phyloP scores from a whole-genome alignment of 2,888 invertebrate genomes.

The Polia nebulosa region DNA sequence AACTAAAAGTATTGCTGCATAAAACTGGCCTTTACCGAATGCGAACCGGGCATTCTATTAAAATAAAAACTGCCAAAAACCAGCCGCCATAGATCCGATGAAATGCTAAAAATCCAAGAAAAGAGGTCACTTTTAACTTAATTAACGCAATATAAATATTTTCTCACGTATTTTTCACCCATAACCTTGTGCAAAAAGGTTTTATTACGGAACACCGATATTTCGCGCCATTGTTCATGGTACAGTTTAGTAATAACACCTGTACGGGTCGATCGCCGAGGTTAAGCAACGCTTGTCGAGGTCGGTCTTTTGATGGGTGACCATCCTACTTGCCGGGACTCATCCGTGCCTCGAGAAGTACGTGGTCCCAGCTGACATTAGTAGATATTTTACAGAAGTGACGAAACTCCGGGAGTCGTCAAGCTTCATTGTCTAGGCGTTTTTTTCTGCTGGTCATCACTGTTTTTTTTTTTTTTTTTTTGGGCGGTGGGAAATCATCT shows the following conservation, averaged over 20 bases:
- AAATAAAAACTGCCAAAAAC: not conserved
- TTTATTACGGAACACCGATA: constrained; percentile 60
- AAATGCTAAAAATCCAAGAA: constrained; percentile 13
- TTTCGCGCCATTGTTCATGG: constrained; percentile 19
- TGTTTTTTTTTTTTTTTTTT: no score
- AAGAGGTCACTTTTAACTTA: constrained; percentile 36
- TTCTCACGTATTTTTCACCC: constrained; percentile 61
- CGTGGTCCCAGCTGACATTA: no score
- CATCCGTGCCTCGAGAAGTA: no score
- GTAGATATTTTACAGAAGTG: no score
- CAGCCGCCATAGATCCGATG: constrained; percentile 19
- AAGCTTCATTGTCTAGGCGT: no score
- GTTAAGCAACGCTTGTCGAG: no score
- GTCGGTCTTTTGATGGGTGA: no score
- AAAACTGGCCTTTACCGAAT: not conserved
- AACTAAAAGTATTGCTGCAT: not conserved
- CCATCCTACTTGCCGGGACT: no score
- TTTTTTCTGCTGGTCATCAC: no score
- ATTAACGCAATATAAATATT: constrained; percentile 47
- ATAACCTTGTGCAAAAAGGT: constrained; percentile 61
- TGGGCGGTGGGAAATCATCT: no score
- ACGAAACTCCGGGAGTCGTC: no score
- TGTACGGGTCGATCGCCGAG: not conserved
- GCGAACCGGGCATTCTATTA: not conserved
- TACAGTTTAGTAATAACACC: constrained; percentile 40